A percentile compares a stretch with the other conserved stretches of the same genome.
Conservation (phyloP, 2,113 vertebrate genomes). For the Salvator merianae region DNA sequence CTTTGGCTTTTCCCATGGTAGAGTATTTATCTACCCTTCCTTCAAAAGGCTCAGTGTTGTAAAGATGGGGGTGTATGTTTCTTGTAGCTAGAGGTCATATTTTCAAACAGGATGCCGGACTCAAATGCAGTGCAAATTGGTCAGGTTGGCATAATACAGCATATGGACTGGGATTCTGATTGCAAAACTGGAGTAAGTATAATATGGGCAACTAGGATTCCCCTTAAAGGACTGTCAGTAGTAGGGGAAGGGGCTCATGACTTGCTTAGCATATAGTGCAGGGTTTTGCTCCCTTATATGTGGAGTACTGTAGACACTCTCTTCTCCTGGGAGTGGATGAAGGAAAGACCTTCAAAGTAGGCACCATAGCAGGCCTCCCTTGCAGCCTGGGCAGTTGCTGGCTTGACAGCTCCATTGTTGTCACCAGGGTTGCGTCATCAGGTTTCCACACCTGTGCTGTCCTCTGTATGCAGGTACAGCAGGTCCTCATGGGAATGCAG, state of each 20-base stretch:
- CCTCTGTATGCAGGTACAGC: too few relatives aligned
- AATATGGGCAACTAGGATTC: not conserved
- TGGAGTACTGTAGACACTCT: too few relatives aligned
- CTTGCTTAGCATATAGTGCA: not conserved
- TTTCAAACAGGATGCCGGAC: not conserved
- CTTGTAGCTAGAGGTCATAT: not conserved
- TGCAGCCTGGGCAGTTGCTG: too few relatives aligned
- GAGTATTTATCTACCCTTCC: not conserved
- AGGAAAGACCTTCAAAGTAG: too few relatives aligned
- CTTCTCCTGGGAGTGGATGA: too few relatives aligned
- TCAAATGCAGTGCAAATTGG: not conserved
- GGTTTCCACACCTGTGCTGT: too few relatives aligned
- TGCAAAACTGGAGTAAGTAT: not conserved
- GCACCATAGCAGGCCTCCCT: too few relatives aligned
- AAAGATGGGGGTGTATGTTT: not conserved
- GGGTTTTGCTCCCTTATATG: not conserved
- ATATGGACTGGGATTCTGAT: not conserved
- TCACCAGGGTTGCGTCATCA: too few relatives aligned
- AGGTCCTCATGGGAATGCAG: too few relatives aligned
- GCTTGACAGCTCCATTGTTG: too few relatives aligned
- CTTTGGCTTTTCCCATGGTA: not conserved
- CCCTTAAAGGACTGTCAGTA: not conserved
- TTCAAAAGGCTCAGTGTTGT: not conserved
- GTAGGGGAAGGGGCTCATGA: not conserved
- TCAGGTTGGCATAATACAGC: not conserved